These are phyloP conservation scores for Phrynosoma blainvillii DNA, from an alignment of 2,113 vertebrate species.

Conservation along the genomic window DNA sequence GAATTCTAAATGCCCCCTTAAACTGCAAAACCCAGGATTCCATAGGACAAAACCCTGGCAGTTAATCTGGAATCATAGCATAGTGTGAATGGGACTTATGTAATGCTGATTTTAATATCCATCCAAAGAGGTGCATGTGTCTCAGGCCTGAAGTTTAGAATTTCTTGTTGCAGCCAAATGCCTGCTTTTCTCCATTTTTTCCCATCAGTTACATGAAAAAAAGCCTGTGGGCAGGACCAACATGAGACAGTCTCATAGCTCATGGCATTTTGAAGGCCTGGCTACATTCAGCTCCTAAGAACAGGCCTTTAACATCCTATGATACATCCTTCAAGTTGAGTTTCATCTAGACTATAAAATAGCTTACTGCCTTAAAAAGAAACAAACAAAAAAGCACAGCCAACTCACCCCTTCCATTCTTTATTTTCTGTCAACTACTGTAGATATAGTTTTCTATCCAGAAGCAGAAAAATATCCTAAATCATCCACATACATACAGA, in stretches of 20 bases:
- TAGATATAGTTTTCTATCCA: slow-evolving; percentile 49
- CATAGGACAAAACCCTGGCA: too few relatives aligned
- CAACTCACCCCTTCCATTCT: slow-evolving; percentile 44
- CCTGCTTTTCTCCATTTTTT: not conserved
- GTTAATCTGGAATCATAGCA: too few relatives aligned
- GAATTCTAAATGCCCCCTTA: too few relatives aligned
- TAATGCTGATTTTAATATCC: too few relatives aligned
- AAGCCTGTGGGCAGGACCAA: not conserved
- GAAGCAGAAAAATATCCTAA: slow-evolving; percentile 47
- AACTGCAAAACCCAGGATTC: too few relatives aligned
- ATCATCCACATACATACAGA: slow-evolving; percentile 5
- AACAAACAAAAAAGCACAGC: not conserved
- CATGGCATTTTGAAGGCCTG: slow-evolving; percentile 30
- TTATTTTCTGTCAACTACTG: slow-evolving; percentile 43
- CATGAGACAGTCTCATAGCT: not conserved
- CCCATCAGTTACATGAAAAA: not conserved
- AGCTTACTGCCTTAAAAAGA: not conserved
- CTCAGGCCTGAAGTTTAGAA: not conserved
- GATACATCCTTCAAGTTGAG: slow-evolving; percentile 49
- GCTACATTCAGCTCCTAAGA: slow-evolving; percentile 44
- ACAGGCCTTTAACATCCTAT: slow-evolving; percentile 41
- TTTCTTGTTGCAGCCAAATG: not conserved
- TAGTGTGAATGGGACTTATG: too few relatives aligned
- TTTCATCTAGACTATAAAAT: slow-evolving; percentile 39
- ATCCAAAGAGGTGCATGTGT: not conserved